Base-by-base conservation (phyloP, 2,888 invertebrate species). In the Entomobrya multifasciata region DNA sequence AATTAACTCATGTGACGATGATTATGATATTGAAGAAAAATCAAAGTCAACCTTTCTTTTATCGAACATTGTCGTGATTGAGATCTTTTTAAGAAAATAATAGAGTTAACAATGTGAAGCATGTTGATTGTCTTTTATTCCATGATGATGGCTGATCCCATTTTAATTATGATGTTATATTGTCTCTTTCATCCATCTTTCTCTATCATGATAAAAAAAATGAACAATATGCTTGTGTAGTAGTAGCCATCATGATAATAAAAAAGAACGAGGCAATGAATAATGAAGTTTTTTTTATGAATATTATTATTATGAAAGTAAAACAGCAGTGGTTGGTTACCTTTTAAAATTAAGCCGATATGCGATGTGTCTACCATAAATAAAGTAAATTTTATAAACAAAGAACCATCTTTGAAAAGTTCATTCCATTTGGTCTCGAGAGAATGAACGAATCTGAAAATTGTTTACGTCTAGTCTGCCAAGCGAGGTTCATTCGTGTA, bases 91-190 rank as follows among this genome's bases (percentile, higher is more conserved):
- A 27, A 6, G 1, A 41, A 36, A 70, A 67, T 55, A 78, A 78
- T 55, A 27, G 57, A 70, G 44, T n/a, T n/a, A n/a, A n/a, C n/a
- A 36, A 10, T 41, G 44, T 17, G 65, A 67, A 11, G 65, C 20
- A 36, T n/a, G 20, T 65, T 65, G 36, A 57, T 65, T 83, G 44
- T 41, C 41, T 22, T 70, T 67, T 65, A 57, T 84, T 72, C 80
- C 60, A 67, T 25, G 22, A 25, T 57, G 22, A 72, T 65, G 67
- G 52, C 67, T 86, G 86, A 86, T 86, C 86, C 86, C 76, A 70
- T 86, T 86, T 86, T 86, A 86, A 86, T 86, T 86, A 86, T 81
- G 81, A 81, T 67, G 74, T 86, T 86, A 36, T 52, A 77, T 86
- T 81, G 70, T 81, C 72, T 72, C 17, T n/a, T 72, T n/a, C n/a